phyloP scores from a whole-genome alignment of 1,140 invertebrate genomes.

The Halictus rubicundus region DNA sequence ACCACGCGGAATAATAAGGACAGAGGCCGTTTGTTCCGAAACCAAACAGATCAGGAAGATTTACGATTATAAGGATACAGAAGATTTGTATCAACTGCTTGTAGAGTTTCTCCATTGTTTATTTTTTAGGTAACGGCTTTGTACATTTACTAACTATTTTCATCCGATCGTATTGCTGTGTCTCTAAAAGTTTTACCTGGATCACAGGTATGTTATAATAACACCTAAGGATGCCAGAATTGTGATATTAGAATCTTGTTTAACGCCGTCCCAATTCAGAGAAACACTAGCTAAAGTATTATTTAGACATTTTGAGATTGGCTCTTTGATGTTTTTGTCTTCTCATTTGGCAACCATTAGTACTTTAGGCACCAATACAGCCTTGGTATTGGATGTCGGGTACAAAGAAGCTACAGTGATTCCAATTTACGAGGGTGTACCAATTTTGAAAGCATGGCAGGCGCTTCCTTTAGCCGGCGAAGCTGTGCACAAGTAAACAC shows the following conservation, averaged over 20 bases:
- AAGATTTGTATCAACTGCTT: conserved; percentile 91
- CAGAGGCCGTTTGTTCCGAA: conserved; percentile 86
- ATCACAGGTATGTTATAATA: conserved; percentile 89
- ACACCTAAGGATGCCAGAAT: conserved; percentile 96
- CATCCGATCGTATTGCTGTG: not conserved
- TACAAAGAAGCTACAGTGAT: conserved; percentile 90
- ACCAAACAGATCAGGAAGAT: conserved; percentile 84
- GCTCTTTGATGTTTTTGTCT: conserved; percentile 85
- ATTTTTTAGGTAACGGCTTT: conserved; percentile 89
- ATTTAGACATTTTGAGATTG: conserved; percentile 95
- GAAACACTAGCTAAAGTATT: conserved; percentile 95
- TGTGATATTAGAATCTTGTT: conserved; percentile 93
- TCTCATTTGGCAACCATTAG: conserved; percentile 90
- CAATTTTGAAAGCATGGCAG: conserved; percentile 90
- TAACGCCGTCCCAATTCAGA: conserved; percentile 90
- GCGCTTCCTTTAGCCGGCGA: conserved; percentile 87
- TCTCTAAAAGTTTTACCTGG: conserved; percentile 2
- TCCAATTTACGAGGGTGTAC: conserved; percentile 92
- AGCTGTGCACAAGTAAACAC: conserved; percentile 84
- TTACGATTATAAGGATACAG: conserved; percentile 86
- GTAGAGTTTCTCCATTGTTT: conserved; percentile 94
- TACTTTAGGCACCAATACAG: conserved; percentile 88
- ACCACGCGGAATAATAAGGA: conserved; percentile 92
- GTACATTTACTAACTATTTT: not conserved
- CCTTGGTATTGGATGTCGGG: conserved; percentile 93